Evolutionary conservation across 2,113 vertebrate genomes (phyloP).

Genomic region (Poeciliopsis prolifica): DNA sequence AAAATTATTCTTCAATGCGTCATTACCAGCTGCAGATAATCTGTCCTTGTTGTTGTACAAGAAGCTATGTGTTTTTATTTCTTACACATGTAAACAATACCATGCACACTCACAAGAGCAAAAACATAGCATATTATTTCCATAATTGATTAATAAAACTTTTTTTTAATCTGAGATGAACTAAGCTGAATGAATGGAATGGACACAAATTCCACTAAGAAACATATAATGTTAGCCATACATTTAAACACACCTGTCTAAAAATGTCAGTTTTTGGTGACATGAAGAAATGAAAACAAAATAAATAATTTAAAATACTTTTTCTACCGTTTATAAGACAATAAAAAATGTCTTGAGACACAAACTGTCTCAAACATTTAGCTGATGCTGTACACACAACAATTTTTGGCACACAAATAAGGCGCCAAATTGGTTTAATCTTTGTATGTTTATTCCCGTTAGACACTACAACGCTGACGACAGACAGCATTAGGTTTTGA

Average conservation of each 20-base stretch:
- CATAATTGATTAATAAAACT: neutral
- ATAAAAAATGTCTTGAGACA: neutral
- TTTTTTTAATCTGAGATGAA: neutral
- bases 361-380: neutral
- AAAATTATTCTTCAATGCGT: too few species aligned
- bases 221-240: neutral
- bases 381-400: neutral
- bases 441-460: slow-evolving; percentile 11
- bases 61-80: too few species aligned
- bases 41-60: too few species aligned
- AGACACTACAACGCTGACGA: slow-evolving; percentile 1
- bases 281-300: neutral
- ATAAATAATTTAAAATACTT: neutral
- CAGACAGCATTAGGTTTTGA: neutral
- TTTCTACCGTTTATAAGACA: neutral
- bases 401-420: slow-evolving; percentile 1
- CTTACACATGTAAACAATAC: too few species aligned
- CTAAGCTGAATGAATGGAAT: neutral
- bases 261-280: neutral
- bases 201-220: neutral
- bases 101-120: too few species aligned
- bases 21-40: too few species aligned
- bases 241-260: neutral
- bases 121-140: neutral
- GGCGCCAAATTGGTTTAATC: slow-evolving; percentile 1